phyloP scores from a whole-genome alignment of 2,113 vertebrate genomes.

The Ptilorrhoa leucosticta region DNA sequence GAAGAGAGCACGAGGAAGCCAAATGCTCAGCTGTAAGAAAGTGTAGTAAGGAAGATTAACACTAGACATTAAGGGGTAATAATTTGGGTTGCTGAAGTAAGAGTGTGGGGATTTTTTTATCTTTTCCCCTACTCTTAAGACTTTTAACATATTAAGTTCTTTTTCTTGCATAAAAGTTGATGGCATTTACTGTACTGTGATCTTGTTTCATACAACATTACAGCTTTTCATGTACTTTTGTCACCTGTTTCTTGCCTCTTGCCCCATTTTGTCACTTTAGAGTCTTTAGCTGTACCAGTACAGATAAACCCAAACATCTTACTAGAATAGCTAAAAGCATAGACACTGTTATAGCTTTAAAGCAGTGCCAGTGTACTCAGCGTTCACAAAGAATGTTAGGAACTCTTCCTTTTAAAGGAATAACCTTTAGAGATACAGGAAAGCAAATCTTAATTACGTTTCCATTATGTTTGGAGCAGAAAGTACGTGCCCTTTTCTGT shows the following conservation, averaged over 20 bases:
- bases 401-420: constrained; percentile 16
- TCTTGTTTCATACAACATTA: background rate
- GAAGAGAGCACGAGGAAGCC: background rate
- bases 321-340: background rate
- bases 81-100: background rate
- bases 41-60: background rate
- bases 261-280: background rate
- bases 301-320: background rate
- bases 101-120: background rate
- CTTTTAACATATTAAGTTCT: background rate
- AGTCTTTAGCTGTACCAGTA: background rate
- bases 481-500: background rate
- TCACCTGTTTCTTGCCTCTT: background rate
- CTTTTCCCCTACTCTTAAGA: background rate
- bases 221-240: background rate
- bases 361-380: background rate
- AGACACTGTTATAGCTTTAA: background rate
- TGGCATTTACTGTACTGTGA: background rate
- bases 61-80: background rate
- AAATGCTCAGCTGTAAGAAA: background rate
- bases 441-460: background rate
- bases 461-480: background rate
- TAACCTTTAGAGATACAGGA: background rate
- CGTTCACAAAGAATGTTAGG: background rate
- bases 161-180: background rate